Conservation (phyloP, 92 coral and sea anemone species). For the Paragorgia papillata region DNA sequence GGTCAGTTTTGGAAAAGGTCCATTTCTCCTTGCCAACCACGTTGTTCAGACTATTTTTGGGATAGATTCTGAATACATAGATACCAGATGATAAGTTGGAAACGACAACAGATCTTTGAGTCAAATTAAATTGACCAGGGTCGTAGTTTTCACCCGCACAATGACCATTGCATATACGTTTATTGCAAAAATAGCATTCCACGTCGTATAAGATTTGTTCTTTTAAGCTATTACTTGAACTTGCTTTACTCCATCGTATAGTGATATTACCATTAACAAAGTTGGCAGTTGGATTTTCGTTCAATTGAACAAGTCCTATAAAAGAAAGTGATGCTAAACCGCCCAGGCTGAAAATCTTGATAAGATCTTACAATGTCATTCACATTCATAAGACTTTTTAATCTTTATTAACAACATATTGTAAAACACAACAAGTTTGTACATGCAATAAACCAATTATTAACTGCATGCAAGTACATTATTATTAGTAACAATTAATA, state of each 20-base stretch:
- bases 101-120: constrained; percentile 4
- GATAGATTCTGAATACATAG: constrained; percentile 11
- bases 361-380: no score
- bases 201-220: background rate
- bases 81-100: constrained; percentile 8
- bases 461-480: no score
- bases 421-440: no score
- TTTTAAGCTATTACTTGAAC: background rate
- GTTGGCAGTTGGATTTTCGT: background rate
- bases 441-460: no score
- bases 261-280: background rate
- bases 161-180: background rate
- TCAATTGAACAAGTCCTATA: background rate
- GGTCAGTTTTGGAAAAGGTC: constrained; percentile 1
- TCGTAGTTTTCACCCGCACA: background rate
- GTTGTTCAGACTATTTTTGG: constrained; percentile 6
- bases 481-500: no score
- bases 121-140: constrained; percentile 1
- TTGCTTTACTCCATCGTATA: background rate
- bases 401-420: no score
- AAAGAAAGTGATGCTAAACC: no score
- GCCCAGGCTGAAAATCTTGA: no score
- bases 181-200: background rate
- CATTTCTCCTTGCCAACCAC: background rate
- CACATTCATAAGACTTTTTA: no score